phyloP scores from a whole-genome alignment of 37 sponge, comb jelly and placozoan species.

The Cliona cf. orientalis region DNA sequence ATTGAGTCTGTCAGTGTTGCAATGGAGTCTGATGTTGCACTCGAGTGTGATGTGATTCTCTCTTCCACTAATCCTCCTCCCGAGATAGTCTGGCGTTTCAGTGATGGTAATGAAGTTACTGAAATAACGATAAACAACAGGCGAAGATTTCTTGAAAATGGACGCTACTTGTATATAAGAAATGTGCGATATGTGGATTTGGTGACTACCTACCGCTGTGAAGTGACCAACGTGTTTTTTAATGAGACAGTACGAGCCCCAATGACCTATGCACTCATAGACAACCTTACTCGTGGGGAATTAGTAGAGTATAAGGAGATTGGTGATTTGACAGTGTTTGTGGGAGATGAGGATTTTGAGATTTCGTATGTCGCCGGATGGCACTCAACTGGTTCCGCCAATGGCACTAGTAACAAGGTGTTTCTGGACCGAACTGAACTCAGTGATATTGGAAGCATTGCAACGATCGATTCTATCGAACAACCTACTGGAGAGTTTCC shows the following conservation, averaged over 20 bases:
- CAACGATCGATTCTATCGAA: neutral
- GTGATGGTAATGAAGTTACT: neutral
- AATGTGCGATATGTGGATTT: neutral
- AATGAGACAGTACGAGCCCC: neutral
- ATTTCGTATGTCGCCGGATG: conserved; percentile 9
- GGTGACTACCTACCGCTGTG: conserved; percentile 28
- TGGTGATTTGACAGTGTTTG: neutral
- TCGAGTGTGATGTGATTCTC: conserved; percentile 40
- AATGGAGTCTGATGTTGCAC: neutral
- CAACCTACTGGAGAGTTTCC: neutral
- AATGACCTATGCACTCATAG: conserved; percentile 1
- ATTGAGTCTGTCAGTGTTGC: neutral
- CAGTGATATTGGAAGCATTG: neutral
- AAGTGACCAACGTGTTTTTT: conserved; percentile 37
- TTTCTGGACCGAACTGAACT: neutral
- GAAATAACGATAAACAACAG: neutral
- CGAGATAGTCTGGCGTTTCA: conserved; percentile 11
- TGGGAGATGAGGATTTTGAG: neutral
- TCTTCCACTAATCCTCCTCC: conserved; percentile 21
- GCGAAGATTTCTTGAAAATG: conserved; percentile 9
- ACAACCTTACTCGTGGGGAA: neutral
- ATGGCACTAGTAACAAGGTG: no score
- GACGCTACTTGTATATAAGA: conserved; percentile 33
- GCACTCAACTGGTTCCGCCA: neutral
- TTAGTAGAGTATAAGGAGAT: conserved; percentile 16